Base-by-base conservation (phyloP, 2,888 invertebrate genomes). In the Pachydiplax longipennis region DNA sequence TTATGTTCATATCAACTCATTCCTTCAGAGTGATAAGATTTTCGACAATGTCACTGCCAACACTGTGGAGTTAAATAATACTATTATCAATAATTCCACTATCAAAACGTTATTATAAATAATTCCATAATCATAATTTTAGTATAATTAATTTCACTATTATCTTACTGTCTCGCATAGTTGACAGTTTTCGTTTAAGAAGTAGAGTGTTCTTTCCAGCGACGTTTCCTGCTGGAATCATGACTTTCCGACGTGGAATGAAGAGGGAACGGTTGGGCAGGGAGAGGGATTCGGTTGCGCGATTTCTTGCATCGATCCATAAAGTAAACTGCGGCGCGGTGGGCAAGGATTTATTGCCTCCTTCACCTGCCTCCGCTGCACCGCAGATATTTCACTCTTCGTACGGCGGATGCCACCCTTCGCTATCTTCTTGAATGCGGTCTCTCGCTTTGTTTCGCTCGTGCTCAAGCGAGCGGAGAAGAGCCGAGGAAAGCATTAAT, bases 221-320 rank as follows among this genome's bases (percentile, higher is more conserved):
- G 53, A 18, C 15, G 15, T 18, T 53, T 44, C 44, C 44, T 40
- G 44, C 53, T 18, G 53, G 18, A 18, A 53, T 13, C 53, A 18
- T 53, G 53, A 53, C 53, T 53, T 53, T 5, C 44, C 37, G 1
- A 18, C 35, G 81, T 8, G 81, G 44, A 18, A 44, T n/a, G 25
- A 48, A 44, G 48, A 25, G 48, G 13, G 82, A 25, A 48, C 22
- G 81, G 2, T 22, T 8, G 15, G 53, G 53, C 44, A 61, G 65
- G n/a, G 81, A 40, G 81, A 40, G 37, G 8, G 87, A 37, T 87
- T 53, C 82, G 83, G 83, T 58, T 31, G 73, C 37, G 87, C 87
- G 61, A 87, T 87, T 87, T 37, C 87, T 73, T 61, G 87, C 37
- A 22, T 61, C 65, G 65, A 87, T 87, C 65, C 58, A 87, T 61